phyloP scores from a whole-genome alignment of 2,888 invertebrate species.

The Pteria penguin region DNA sequence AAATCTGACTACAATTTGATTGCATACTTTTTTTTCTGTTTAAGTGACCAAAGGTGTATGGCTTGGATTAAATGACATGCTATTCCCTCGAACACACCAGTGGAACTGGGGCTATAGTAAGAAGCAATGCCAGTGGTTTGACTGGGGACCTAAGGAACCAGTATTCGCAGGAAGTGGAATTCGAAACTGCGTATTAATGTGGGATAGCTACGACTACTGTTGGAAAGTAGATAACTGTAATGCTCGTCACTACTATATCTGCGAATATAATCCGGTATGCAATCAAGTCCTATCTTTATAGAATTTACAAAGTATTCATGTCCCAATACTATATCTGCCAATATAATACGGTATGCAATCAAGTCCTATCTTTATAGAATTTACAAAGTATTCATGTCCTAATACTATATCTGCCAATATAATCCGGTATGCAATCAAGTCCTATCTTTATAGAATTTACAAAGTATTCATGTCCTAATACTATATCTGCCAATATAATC shows the following conservation, averaged over 20 bases:
- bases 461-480: too few relatives aligned
- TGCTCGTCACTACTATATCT: background rate
- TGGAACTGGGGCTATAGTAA: background rate
- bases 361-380: too few relatives aligned
- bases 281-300: too few relatives aligned
- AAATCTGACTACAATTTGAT: too few relatives aligned
- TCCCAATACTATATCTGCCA: too few relatives aligned
- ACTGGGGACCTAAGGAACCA: background rate
- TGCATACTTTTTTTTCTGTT: background rate
- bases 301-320: too few relatives aligned
- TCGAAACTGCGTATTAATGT: background rate
- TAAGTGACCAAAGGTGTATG: background rate
- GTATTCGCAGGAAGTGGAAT: background rate
- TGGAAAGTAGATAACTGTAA: background rate
- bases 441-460: too few relatives aligned
- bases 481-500: too few relatives aligned
- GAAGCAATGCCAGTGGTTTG: conserved; percentile 7
- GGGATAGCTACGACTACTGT: background rate
- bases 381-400: too few relatives aligned
- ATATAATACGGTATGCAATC: too few relatives aligned
- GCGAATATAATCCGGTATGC: conserved; percentile 8
- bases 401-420: too few relatives aligned
- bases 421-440: too few relatives aligned
- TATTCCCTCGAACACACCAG: background rate
- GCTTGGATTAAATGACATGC: conserved; percentile 1